These are phyloP conservation scores for Stichopus horrens DNA, from an alignment of 53 echinoderm and acorn worm species.

Conservation along the genomic window DNA sequence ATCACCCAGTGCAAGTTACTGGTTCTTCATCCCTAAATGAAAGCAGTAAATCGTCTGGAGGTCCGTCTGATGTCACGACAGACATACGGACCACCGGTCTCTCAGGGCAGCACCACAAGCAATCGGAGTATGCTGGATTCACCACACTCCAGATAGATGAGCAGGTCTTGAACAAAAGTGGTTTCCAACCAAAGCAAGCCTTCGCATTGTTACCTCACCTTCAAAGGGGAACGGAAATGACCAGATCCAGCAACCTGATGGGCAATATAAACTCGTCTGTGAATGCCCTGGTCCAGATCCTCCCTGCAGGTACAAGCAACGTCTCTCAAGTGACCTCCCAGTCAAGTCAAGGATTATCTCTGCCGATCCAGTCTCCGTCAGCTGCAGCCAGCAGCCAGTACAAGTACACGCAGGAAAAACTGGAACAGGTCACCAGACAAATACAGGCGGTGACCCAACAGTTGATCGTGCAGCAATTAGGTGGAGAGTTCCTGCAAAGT, in stretches of 20 bases:
- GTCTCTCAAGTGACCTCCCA: conserved; percentile 9
- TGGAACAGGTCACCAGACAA: conserved; percentile 42
- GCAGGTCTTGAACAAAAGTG: conserved; percentile 4
- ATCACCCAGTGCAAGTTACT: conserved; percentile 48
- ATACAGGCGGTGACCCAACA: conserved; percentile 45
- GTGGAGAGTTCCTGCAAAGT: conserved; percentile 25
- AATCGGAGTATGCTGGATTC: background rate
- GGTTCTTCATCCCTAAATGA: background rate
- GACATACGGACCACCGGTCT: background rate
- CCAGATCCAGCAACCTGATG: conserved; percentile 2
- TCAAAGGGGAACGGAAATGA: conserved; percentile 21
- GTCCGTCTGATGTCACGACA: background rate
- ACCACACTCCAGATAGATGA: background rate
- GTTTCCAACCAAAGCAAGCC: background rate
- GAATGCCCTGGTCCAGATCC: conserved; percentile 31
- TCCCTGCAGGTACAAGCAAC: background rate
- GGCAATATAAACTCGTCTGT: conserved; percentile 10
- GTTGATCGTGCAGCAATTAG: conserved; percentile 28
- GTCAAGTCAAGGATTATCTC: background rate
- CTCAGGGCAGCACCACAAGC: background rate
- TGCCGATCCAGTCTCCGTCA: conserved; percentile 14
- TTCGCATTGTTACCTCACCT: conserved; percentile 2
- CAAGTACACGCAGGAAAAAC: conserved; percentile 33
- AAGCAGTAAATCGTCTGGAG: background rate
- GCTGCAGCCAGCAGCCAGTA: conserved; percentile 23